These are phyloP conservation scores for Nerophis ophidion DNA, from an alignment of 2,113 vertebrate species.

Conservation along the genomic window DNA sequence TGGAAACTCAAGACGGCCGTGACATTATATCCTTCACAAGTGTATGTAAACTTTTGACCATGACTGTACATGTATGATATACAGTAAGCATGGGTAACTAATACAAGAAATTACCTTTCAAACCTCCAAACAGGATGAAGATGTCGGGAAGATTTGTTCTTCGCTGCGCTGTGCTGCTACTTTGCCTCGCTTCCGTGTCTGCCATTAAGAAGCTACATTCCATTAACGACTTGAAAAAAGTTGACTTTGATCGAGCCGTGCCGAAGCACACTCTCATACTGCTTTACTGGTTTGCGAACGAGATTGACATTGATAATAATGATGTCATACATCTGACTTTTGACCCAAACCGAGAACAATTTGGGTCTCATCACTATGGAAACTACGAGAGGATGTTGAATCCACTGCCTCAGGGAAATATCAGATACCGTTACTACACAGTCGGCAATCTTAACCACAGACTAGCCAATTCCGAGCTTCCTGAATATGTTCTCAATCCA, in stretches of 20 bases:
- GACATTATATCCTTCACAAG: not conserved
- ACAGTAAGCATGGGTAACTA: not conserved
- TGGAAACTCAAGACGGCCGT: not conserved
- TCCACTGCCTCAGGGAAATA: not conserved
- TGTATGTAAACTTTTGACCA: too few relatives aligned
- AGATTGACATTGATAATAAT: conserved; percentile 25
- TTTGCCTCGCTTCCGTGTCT: conserved; percentile 16
- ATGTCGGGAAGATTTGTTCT: not conserved
- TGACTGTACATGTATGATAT: not conserved
- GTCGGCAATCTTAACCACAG: conserved; percentile 39
- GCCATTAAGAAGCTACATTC: conserved; percentile 24
- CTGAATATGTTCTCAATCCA: conserved; percentile 29
- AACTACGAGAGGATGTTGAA: conserved; percentile 42
- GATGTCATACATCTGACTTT: conserved; percentile 38
- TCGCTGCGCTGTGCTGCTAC: conserved; percentile 22
- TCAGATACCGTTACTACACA: conserved; percentile 41
- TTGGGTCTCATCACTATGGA: conserved; percentile 50
- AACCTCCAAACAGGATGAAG: conserved; percentile 35
- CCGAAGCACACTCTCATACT: conserved; percentile 48
- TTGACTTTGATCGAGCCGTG: conserved; percentile 33
- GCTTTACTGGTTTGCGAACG: conserved; percentile 60
- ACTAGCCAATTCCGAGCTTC: conserved; percentile 11
- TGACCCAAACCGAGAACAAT: conserved; percentile 35
- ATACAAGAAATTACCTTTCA: not conserved
- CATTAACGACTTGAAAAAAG: conserved; percentile 40